Base-by-base conservation (phyloP, 2,888 invertebrate species). In the Phorcus lineatus region DNA sequence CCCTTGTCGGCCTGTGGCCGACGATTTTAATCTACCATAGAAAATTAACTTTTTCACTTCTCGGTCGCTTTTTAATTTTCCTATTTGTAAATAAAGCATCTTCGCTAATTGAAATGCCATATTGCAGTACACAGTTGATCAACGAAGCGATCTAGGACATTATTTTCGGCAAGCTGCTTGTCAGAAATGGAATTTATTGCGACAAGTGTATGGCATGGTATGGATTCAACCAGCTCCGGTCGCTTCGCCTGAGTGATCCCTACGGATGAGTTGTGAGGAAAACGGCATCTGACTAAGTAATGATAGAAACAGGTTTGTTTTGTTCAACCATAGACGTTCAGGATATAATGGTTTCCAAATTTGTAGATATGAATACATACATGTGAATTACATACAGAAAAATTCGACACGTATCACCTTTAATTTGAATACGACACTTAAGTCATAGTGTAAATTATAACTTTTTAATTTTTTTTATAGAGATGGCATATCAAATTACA, bases 11-110 rank as follows among this genome's bases (percentile, higher is more conserved):
- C 17, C 62, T 17, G 28, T 28, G 62, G 28, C 62, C 24, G 28
- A 24, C 24, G 62, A 62, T 62, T 28, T 28, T 62, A 62, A 62
- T 62, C 62, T 62, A 62, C 62, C 62, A 62, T 62, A 62, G 62
- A 62, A 62, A 62, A 62, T 62, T 62, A 62, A 62, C 62, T 62
- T 62, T 62, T 62, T 62, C 62, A 62, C 62, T 62, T 62, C 24
- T 28, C 28, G 24, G 62, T 62, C 62, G 62, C 62, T 62, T 62
- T 62, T 62, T 62, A 62, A 62, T 62, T 62, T 62, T 62, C 62
- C 62, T 28, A 62, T 62, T 62, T 62, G 62, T 62, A 62, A 62
- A 62, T 62, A 62, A 62, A 24, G 62, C 62, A 62, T 62, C 62
- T 28, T 62, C 9, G 62, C 28, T 62, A 62, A 62, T 62, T 62